Evolutionary conservation across 2,113 vertebrate genomes (phyloP).

Genomic region (Crotalus horridus): DNA sequence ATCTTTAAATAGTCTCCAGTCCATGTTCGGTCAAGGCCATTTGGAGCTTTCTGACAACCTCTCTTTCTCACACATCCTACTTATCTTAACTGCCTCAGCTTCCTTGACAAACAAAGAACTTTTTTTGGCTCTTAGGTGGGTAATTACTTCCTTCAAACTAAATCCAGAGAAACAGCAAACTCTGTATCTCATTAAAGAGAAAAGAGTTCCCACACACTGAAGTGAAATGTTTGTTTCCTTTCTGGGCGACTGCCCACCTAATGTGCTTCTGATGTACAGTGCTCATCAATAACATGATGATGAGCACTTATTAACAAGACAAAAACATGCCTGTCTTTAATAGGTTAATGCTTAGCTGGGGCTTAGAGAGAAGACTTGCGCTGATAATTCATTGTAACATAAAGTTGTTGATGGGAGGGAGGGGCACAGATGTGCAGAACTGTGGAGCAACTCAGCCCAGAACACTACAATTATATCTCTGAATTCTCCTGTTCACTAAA

Average conservation of each 20-base stretch:
- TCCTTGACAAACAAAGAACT: background rate
- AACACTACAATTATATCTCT: background rate
- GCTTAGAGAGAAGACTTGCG: background rate
- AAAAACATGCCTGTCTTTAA: conserved; percentile 13
- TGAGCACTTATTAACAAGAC: background rate
- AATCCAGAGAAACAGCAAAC: background rate
- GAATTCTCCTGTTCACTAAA: background rate
- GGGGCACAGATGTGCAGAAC: background rate
- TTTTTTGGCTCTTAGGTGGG: background rate
- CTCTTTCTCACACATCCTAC: background rate
- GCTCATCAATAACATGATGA: background rate
- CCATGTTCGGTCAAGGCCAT: background rate
- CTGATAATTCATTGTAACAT: background rate
- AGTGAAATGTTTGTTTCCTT: conserved; percentile 5
- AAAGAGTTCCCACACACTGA: background rate
- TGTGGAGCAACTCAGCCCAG: background rate
- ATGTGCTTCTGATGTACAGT: conserved; percentile 18
- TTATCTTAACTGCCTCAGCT: background rate
- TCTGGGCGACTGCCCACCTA: conserved; percentile 10
- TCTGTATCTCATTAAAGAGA: conserved; percentile 11
- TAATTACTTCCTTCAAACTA: background rate
- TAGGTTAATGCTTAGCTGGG: background rate
- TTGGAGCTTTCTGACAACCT: background rate
- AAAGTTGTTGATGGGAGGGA: background rate
- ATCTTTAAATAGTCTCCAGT: background rate